Percentiles rank a stretch among this genome's conserved stretches.
Conservation (phyloP, 2,113 vertebrate genomes). For the Spea multiplicata region DNA sequence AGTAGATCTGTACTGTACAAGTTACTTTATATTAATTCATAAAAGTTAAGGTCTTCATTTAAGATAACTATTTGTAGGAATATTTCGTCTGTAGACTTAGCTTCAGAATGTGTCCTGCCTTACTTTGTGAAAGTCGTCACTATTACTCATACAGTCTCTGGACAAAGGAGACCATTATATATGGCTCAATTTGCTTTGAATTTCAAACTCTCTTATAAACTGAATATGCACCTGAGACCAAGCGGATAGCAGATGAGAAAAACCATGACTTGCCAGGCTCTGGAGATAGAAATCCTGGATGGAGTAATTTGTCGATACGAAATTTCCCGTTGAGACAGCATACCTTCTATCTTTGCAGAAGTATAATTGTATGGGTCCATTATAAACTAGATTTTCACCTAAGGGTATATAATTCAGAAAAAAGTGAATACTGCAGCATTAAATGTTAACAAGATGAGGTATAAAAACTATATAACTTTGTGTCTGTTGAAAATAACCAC, state of each 20-base stretch:
- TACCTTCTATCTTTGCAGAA: not conserved
- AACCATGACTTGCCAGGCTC: conserved; percentile 18
- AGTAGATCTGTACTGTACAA: too few relatives aligned
- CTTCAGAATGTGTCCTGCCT: too few relatives aligned
- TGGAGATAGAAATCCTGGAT: conserved; percentile 15
- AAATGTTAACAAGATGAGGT: too few relatives aligned
- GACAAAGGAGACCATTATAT: not conserved
- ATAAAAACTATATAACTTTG: too few relatives aligned
- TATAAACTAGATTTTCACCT: not conserved
- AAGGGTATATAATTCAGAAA: not conserved
- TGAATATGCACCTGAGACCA: conserved; percentile 8
- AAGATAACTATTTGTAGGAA: too few relatives aligned
- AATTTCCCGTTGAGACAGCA: not conserved
- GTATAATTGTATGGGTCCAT: not conserved
- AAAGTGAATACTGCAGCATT: not conserved
- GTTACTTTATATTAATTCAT: too few relatives aligned
- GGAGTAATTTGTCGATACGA: conserved; percentile 4
- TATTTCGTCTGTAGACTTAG: too few relatives aligned
- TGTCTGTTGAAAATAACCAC: too few relatives aligned
- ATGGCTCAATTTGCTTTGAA: not conserved
- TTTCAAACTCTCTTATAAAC: conserved; percentile 6
- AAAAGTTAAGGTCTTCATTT: too few relatives aligned
- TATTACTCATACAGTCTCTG: too few relatives aligned
- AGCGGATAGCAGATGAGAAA: conserved; percentile 23
- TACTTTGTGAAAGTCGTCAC: too few relatives aligned